phyloP scores from a whole-genome alignment of 2,113 vertebrate species.

The Ariopsis seemanni region DNA sequence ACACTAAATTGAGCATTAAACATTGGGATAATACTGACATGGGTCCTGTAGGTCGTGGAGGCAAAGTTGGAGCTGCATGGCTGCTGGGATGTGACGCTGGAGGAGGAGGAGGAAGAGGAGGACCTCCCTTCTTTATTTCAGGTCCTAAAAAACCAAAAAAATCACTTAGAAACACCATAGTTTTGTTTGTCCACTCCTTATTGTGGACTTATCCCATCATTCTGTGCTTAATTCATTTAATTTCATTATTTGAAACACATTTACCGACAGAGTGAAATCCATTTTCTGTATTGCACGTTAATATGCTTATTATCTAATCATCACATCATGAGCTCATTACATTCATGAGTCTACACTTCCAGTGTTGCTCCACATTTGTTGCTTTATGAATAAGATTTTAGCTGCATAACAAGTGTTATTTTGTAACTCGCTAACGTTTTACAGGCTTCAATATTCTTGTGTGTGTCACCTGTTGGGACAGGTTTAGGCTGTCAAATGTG shows the following conservation, averaged over 20 bases:
- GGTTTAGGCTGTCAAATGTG: neutral
- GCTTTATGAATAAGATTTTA: neutral
- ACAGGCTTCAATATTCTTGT: neutral
- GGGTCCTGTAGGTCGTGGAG: conserved; percentile 75
- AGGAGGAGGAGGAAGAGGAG: conserved; percentile 31
- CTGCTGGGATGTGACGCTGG: conserved; percentile 57
- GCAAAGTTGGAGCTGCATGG: conserved; percentile 75
- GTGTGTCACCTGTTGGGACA: neutral
- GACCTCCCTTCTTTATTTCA: conserved; percentile 43
- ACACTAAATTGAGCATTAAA: neutral
- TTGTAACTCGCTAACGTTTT: neutral
- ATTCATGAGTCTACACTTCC: neutral
- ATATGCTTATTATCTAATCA: neutral
- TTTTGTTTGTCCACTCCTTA: neutral
- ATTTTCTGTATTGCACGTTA: neutral
- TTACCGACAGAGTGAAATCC: neutral
- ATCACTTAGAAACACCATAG: neutral
- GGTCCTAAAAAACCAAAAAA: conserved; percentile 50
- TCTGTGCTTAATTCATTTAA: neutral
- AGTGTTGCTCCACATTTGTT: neutral
- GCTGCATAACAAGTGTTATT: neutral
- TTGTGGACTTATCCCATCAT: neutral
- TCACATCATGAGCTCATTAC: neutral
- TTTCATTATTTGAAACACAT: neutral
- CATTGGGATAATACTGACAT: conserved; percentile 56